Evolutionary conservation across 2,888 invertebrate genomes (phyloP).

Genomic region (Sinotaia quadrata): DNA sequence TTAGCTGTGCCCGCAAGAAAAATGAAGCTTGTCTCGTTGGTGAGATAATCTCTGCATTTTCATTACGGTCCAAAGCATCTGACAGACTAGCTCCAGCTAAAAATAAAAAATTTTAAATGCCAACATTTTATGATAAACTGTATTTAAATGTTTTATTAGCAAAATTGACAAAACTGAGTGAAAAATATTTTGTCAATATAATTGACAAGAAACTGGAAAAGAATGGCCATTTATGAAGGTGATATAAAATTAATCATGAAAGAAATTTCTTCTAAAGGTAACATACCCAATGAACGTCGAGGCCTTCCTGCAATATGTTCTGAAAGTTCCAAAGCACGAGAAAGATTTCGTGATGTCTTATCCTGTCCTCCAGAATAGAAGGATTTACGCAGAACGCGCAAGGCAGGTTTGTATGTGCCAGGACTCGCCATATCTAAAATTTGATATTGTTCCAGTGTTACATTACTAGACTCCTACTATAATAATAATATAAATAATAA

Average conservation of each 20-base stretch:
- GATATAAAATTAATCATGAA: too few species aligned
- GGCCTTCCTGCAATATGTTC: conserved; percentile 50
- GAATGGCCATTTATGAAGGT: too few species aligned
- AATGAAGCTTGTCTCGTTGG: conserved; percentile 44
- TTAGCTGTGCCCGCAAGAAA: conserved; percentile 54
- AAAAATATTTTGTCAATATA: too few species aligned
- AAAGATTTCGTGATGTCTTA: conserved; percentile 52
- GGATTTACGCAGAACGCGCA: conserved; percentile 49
- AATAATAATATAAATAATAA: too few species aligned
- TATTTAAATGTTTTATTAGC: too few species aligned
- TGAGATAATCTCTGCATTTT: conserved; percentile 39
- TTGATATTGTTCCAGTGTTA: too few species aligned
- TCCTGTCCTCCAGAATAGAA: conserved; percentile 59
- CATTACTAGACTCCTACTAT: too few species aligned
- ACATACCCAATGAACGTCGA: background rate
- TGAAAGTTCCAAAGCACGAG: conserved; percentile 52
- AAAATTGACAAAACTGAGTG: too few species aligned
- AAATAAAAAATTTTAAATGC: background rate
- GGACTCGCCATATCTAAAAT: conserved; percentile 44
- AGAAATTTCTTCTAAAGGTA: too few species aligned
- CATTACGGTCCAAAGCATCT: background rate
- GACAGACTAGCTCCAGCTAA: background rate
- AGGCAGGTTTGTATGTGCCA: conserved; percentile 50
- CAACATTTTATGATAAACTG: background rate
- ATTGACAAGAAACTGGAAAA: too few species aligned